These are phyloP conservation scores for Tragelaphus strepsiceros DNA, from an alignment of 2,113 vertebrate genomes.

Conservation along the genomic window DNA sequence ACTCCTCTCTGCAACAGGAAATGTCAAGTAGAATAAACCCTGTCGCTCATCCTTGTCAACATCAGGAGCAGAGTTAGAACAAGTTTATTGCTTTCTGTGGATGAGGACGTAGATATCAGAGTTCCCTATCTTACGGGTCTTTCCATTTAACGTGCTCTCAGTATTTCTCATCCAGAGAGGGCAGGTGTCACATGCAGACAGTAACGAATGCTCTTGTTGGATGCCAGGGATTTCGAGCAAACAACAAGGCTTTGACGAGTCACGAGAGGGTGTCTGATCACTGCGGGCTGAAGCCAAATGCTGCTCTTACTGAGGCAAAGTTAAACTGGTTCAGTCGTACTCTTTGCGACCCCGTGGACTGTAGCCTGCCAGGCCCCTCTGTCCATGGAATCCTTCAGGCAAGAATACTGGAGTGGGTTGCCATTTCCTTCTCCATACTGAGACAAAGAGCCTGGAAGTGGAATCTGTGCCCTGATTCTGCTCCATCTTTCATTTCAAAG, in stretches of 20 bases:
- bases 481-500: background rate
- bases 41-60: background rate
- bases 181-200: background rate
- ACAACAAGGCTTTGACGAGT: background rate
- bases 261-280: background rate
- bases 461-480: background rate
- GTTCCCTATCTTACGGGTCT: background rate
- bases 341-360: background rate
- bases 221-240: background rate
- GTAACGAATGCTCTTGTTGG: too few relatives aligned
- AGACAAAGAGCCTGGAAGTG: background rate
- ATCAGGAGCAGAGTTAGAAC: background rate
- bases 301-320: background rate
- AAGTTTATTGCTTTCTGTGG: background rate
- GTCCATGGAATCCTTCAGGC: background rate
- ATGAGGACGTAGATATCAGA: background rate
- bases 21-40: background rate
- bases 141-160: rapidly evolving
- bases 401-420: background rate
- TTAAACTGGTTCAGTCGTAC: background rate
- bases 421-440: background rate
- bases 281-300: background rate
- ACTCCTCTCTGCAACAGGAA: background rate
- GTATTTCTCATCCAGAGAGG: background rate
- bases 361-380: background rate